phyloP scores from a whole-genome alignment of 1,140 invertebrate species.

The Conus ventricosus region DNA sequence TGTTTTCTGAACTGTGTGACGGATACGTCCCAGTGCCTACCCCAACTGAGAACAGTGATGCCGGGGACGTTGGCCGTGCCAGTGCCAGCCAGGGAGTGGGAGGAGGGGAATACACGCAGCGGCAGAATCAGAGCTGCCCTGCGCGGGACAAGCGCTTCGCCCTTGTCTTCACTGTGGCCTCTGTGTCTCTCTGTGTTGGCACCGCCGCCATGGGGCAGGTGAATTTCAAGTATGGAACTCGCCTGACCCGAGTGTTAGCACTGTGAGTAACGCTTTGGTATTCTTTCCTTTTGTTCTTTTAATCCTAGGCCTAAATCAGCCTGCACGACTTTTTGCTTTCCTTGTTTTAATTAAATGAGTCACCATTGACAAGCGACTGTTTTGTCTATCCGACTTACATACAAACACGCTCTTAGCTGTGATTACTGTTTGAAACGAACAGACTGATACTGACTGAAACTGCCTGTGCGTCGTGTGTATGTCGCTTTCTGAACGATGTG shows the following conservation, averaged over 20 bases:
- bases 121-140: constrained; percentile 32
- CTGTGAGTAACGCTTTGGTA: constrained; percentile 47
- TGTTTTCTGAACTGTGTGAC: constrained; percentile 47
- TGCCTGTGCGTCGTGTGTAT: no score
- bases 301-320: no score
- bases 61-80: not conserved
- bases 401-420: no score
- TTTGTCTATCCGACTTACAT: no score
- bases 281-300: no score
- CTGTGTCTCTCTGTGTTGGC: constrained; percentile 56
- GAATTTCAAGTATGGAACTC: constrained; percentile 56
- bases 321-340: no score
- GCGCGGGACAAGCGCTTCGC: constrained; percentile 53
- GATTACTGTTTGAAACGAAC: no score
- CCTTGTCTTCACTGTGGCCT: constrained; percentile 60
- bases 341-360: no score
- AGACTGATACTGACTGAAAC: no score
- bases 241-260: constrained; percentile 54
- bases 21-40: not conserved
- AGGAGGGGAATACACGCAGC: no score
- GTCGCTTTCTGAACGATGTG: no score
- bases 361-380: no score
- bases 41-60: not conserved
- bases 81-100: not conserved
- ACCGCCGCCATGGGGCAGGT: constrained; percentile 59